phyloP scores from a whole-genome alignment of 1,140 invertebrate species.

The Neodiprion fabricii region DNA sequence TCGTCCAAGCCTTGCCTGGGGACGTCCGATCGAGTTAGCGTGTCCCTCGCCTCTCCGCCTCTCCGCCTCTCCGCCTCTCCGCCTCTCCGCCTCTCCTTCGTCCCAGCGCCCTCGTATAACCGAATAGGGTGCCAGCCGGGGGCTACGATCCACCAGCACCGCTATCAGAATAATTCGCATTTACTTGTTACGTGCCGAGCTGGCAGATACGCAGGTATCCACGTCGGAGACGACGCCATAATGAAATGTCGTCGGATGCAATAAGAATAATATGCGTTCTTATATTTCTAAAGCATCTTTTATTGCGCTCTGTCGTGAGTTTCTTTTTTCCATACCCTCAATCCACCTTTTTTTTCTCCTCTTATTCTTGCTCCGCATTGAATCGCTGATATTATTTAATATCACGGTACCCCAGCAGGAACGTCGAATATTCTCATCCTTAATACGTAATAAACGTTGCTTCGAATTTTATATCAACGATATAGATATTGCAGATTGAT shows the following conservation, averaged over 20 bases:
- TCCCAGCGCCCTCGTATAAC: neutral
- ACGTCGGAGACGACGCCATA: neutral
- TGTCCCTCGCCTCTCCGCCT: neutral
- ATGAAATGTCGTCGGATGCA: conserved; percentile 4
- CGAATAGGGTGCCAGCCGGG: conserved; percentile 1
- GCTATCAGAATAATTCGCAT: conserved; percentile 7
- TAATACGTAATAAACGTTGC: neutral
- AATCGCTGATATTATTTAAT: neutral
- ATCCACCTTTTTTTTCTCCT: no score
- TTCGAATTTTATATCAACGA: neutral
- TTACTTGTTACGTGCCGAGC: conserved; percentile 1
- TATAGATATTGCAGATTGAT: neutral
- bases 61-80: neutral
- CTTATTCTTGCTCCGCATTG: neutral
- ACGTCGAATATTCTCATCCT: neutral
- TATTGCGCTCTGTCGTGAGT: neutral
- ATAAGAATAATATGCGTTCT: neutral
- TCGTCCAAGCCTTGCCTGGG: conserved; percentile 6
- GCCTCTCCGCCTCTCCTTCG: neutral
- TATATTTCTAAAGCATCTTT: neutral
- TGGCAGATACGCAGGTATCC: neutral
- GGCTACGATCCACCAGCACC: neutral
- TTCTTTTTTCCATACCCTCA: no score
- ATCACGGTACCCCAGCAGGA: neutral
- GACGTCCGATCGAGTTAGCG: conserved; percentile 3